phyloP scores from a whole-genome alignment of 1,140 invertebrate species.

The Lucilia sericata region DNA sequence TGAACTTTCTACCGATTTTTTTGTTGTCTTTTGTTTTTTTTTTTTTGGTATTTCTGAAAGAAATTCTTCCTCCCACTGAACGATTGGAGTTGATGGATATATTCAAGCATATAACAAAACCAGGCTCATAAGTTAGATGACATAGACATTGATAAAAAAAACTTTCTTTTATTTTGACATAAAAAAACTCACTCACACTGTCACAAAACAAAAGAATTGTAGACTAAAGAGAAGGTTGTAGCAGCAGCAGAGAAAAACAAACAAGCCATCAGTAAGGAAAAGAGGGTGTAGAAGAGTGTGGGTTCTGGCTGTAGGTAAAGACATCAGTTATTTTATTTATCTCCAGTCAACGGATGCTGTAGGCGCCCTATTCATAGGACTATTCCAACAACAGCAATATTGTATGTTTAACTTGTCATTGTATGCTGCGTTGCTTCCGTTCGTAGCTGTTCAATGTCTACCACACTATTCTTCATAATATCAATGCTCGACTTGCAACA shows the following conservation, averaged over 20 bases:
- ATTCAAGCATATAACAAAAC: background rate
- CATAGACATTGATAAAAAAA: constrained; percentile 4
- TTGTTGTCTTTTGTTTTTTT: too few species aligned
- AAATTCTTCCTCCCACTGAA: background rate
- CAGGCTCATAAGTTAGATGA: constrained; percentile 27
- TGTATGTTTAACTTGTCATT: constrained; percentile 39
- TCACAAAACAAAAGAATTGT: too few species aligned
- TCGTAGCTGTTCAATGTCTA: background rate
- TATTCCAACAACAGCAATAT: constrained; percentile 3
- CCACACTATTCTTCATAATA: background rate
- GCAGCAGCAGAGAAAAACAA: background rate
- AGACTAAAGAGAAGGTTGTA: background rate
- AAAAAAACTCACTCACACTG: background rate
- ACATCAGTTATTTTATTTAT: constrained; percentile 28
- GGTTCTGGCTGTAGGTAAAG: constrained; percentile 23
- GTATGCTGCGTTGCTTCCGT: constrained; percentile 28
- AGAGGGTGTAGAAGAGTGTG: background rate
- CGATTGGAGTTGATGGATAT: background rate
- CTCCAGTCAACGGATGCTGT: constrained; percentile 39
- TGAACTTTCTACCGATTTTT: background rate
- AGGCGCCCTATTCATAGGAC: constrained; percentile 24
- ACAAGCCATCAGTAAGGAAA: background rate
- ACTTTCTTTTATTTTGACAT: background rate
- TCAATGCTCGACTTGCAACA: background rate
- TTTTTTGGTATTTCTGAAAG: too few species aligned